Evolutionary conservation across 2,113 vertebrate species (phyloP), one percentile per base, ranked within the genome.

Genomic region (Anoplopoma fimbria): DNA sequence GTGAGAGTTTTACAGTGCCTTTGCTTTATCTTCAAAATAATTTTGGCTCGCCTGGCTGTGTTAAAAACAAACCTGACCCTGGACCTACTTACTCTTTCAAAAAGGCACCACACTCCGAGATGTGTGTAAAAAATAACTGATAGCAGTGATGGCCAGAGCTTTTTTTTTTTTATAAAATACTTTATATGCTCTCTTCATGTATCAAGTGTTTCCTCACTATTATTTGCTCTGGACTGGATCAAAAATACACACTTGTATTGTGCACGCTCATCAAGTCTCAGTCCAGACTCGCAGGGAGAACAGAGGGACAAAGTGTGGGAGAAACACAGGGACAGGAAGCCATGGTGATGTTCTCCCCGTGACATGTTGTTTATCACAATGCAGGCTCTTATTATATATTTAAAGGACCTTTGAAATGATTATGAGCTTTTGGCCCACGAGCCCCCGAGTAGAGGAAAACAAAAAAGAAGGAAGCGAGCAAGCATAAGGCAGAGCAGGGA

Each of bases 341-440:
- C 55, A 33, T 89, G 87, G 87, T 88, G 86, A 89, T 88, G 83
- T 87, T 91, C 81, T 86, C 77, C 85, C 73, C 81, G 61, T 95
- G 93, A 93, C 93, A 91, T 85, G 89, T 91, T 95, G 93, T 94
- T 95, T 92, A 92, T 93, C 79, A 88, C 92, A 73, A 94, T 91
- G 91, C 90, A 91, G 82, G 79, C 49, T 87, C 93, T 92, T 93
- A 92, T 94, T 93, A 93, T 86, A 95, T 92, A 94, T 95, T 95
- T 94, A 93, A 93, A 93, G 84, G 90, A 88, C 91, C 89, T 93
- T 93, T 95, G 91, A 94, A 94, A 95, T 94, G 91, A 94, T 95
- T 93, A 94, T 94, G 93, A 95, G 93, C 87, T 93, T 87, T 89
- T 90, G 91, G 92, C 93, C 93, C 88, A 86, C 40, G 5, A 91